Evolutionary conservation across 2,888 invertebrate genomes (phyloP).

Genomic region (Himalopsyche japonica): DNA sequence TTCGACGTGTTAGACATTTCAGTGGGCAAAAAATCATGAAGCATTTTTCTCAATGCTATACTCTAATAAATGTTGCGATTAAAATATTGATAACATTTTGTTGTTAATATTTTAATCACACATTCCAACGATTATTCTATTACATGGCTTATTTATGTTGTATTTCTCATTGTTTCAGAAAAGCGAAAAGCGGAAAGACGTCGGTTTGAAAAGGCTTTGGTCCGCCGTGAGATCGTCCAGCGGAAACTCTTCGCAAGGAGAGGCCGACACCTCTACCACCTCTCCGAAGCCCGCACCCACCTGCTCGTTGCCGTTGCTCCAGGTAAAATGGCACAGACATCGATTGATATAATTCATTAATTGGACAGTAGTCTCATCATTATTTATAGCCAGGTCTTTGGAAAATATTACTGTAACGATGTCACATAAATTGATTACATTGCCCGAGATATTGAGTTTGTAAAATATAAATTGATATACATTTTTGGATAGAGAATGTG

Average conservation of each 20-base stretch:
- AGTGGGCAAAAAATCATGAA: too few relatives aligned
- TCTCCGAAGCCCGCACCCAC: slow-evolving; percentile 47
- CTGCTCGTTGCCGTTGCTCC: slow-evolving; percentile 61
- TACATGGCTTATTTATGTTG: not conserved
- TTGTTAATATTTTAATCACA: not conserved
- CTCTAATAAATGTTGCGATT: too few relatives aligned
- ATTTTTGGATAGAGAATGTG: too few relatives aligned
- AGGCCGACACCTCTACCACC: slow-evolving; percentile 47
- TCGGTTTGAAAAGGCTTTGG: slow-evolving; percentile 53
- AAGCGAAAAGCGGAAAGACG: slow-evolving; percentile 53
- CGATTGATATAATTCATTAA: not conserved
- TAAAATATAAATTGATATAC: too few relatives aligned
- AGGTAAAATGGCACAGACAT: slow-evolving; percentile 44
- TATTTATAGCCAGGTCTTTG: not conserved
- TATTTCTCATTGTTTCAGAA: slow-evolving; percentile 48
- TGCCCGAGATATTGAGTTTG: too few relatives aligned
- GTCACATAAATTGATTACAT: not conserved
- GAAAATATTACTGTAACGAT: not conserved
- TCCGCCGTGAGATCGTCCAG: slow-evolving; percentile 51
- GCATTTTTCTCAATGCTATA: too few relatives aligned
- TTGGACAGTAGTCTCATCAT: not conserved
- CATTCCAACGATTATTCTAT: not conserved
- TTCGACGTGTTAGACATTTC: too few relatives aligned
- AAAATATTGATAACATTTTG: too few relatives aligned
- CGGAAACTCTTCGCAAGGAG: slow-evolving; percentile 43